phyloP scores from a whole-genome alignment of 2,113 vertebrate genomes.

The Diadophis punctatus region DNA sequence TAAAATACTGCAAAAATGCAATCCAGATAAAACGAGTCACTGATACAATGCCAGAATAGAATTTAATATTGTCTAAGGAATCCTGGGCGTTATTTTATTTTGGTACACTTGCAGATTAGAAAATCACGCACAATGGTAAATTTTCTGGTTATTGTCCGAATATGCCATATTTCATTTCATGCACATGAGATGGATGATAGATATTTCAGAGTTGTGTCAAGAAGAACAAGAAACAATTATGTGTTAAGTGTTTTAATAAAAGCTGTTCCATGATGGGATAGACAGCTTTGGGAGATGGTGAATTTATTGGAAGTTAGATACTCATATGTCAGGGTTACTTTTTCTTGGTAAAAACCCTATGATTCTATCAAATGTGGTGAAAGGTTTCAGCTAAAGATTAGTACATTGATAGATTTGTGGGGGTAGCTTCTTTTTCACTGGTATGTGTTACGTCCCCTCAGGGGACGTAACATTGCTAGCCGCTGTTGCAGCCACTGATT shows the following conservation, averaged over 20 bases:
- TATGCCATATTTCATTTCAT: background rate
- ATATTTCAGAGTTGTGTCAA: background rate
- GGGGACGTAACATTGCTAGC: too few relatives aligned
- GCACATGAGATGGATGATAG: background rate
- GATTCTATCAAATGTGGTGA: background rate
- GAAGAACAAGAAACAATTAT: background rate
- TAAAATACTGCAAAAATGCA: background rate
- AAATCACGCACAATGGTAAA: background rate
- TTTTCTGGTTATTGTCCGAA: background rate
- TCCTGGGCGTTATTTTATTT: background rate
- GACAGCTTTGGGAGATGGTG: background rate
- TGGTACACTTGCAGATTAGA: background rate
- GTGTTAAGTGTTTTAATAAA: background rate
- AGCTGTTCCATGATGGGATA: background rate
- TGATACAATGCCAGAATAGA: background rate
- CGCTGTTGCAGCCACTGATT: too few relatives aligned
- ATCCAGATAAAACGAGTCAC: background rate
- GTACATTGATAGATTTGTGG: background rate
- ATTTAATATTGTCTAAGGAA: background rate
- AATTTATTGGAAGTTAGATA: background rate
- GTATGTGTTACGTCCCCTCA: too few relatives aligned
- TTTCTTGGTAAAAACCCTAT: background rate
- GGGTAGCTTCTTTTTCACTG: background rate
- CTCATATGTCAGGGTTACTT: background rate
- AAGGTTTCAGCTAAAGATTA: background rate